Base-by-base conservation (phyloP, 2,797 vertebrate species). In the Podarcis siculus region DNA sequence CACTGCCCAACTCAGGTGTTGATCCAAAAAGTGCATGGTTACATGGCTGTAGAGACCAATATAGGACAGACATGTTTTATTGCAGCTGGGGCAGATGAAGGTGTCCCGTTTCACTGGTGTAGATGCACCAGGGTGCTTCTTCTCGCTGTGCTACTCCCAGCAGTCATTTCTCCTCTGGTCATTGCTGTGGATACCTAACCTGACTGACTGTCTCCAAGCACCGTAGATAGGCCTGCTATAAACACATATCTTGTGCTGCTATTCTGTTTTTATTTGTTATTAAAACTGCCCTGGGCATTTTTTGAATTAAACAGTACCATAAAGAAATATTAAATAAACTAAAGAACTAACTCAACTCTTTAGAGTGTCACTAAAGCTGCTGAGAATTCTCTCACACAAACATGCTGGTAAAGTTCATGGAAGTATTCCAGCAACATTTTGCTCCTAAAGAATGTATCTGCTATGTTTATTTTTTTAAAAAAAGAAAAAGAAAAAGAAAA, bases 361-460 rank as follows among this genome's bases (percentile, higher is more conserved):
- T 27, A 83, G 89, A 72, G 0, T 58, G 25, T 7, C 23, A 5
- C 30, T 61, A 87, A 21, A 85, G 1, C 78, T 91, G 35, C 71
- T 23, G 35, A 90, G 76, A 77, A 84, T 30, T 27, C n/a, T 3
- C 76, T 25, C 93, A 73, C 61, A 86, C 69, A 42, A 84, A 32
- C 75, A 76, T 39, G 90, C 79, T 64, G 30, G 76, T 55, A 69
- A 30, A 90, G 87, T 76, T 93, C 91, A 90, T 35, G 9, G 42
- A 87, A 66, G 39, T 86, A 85, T 72, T 73, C 25, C 55, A 32
- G 67, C 79, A 75, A 1, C 32, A 61, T 25, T 92, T 90, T 30
- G 45, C 83, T 93, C 58, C 86, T 83, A 90, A 91, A 91, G 90
- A 84, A 86, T 71, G 25, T 83, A 3, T 58, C 69, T 87, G 86